Base-by-base conservation (phyloP, 2,888 invertebrate genomes). In the Pristionchus entomophagus region DNA sequence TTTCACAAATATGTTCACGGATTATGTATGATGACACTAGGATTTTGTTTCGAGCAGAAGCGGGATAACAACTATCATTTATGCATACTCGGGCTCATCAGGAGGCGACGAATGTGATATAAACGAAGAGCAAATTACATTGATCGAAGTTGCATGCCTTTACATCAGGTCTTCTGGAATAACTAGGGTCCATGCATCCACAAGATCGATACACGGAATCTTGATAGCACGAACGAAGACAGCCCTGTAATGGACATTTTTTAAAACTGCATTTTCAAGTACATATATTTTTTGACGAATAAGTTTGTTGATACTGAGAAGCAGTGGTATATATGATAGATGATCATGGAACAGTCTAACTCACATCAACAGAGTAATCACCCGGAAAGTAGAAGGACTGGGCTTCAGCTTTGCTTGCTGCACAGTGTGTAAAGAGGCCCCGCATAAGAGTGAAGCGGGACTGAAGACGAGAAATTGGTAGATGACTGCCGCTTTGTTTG, bases 171-270 rank as follows among this genome's bases (percentile, higher is more conserved):
- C 29, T 35, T 19, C 45, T 29, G 19, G 81, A 29, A 35, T 84
- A 87, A 10, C 84, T 41, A 0, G 87, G 87, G 26, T 87, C 87
- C 81, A 62, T 73, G 80, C 87, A 87, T 0, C 82, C 81, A 77
- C 86, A 84, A 10, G 53, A 62, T 19, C 59, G 38, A 19, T 26
- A 32, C 1, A 84, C 85, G 32, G 73, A 82, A 51, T 86, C 84
- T 45, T 87, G 87, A 26, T 84, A 87, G 84, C 87, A 87, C 8
- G 83, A 84, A 17, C 86, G 85, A 38, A 78, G 26, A 29, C 87
- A 87, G n/a, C 86, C 87, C 87, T 87, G 53, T 1, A 38, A 38
- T 17, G n/a, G 14, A 38, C 4, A 1, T 3, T n/a, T 22, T n/a
- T 78, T 10, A 51, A 3, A n/a, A n/a, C n/a, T n/a, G n/a, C n/a